Base-by-base conservation (phyloP, 2,888 invertebrate genomes). In the Nemurella pictetii region DNA sequence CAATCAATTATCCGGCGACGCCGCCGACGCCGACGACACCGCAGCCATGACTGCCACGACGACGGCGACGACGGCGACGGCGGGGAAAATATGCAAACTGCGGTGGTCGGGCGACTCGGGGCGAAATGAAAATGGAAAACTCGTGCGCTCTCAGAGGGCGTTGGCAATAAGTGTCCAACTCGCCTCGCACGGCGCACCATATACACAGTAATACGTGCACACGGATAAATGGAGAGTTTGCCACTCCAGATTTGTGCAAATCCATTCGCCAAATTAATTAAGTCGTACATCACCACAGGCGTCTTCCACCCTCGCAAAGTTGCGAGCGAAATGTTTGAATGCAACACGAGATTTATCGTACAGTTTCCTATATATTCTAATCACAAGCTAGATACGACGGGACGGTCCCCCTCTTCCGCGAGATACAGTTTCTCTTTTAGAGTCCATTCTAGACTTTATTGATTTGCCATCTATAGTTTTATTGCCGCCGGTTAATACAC, bases 381-480 rank as follows among this genome's bases (percentile, higher is more conserved):
- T 55, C 55, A 12, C 55, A n/a, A n/a, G n/a, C n/a, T 20, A 20
- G 1, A 7, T 12, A 20, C 55, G 2, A 55, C 55, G 55, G 20
- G 20, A 55, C 20, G 55, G 55, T 20, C 1, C 55, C 55, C 55
- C 55, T 55, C n/a, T n/a, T n/a, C n/a, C 55, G 35, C 55, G 55
- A 20, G n/a, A 20, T 55, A 55, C 55, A 20, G 55, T 55, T 55
- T 55, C 55, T 20, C 55, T 55, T 55, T 55, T 55, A 55, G 15
- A 55, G 55, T 55, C 55, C 20, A 55, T 75, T 75, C 75, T 28
- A 26, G 26, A 28, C 28, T 4, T 75, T 75, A 75, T 75, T 75
- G 75, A 75, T 75, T 75, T 75, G 75, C 75, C 75, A 75, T 75
- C 5, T 75, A 26, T 75, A 75, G 75, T 75, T 75, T 75, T 75